Percentiles rank a stretch among this genome's conserved stretches.
These are phyloP conservation scores for Mythimna lalbum DNA, from an alignment of 2,888 invertebrate genomes.

Conservation along the genomic window DNA sequence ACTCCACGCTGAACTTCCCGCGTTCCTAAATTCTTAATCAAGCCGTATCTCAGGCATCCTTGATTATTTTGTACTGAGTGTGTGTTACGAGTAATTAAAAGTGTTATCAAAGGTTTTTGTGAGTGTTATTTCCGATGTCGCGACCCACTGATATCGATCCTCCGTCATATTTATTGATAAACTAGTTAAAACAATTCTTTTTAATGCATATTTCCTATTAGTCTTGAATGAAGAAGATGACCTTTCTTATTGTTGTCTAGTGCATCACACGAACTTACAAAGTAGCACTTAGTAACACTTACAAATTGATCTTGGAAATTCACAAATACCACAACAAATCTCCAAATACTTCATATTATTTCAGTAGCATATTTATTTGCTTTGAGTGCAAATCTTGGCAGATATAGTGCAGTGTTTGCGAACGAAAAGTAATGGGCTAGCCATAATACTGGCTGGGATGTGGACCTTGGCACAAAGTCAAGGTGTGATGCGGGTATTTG, in stretches of 20 bases:
- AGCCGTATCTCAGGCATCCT: too few species aligned
- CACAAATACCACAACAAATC: slow-evolving; percentile 19
- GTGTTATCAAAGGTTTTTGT: too few species aligned
- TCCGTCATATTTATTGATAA: too few species aligned
- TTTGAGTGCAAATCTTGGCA: slow-evolving; percentile 55
- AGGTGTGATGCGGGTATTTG: slow-evolving; percentile 38
- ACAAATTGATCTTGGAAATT: slow-evolving; percentile 4
- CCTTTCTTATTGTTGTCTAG: not conserved
- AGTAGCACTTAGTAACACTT: not conserved
- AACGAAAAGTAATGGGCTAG: slow-evolving; percentile 34
- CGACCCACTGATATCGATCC: too few species aligned
- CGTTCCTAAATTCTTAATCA: too few species aligned
- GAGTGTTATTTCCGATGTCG: too few species aligned
- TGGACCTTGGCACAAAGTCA: slow-evolving; percentile 58
- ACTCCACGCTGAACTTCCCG: too few species aligned
- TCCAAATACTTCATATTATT: slow-evolving; percentile 30
- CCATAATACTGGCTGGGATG: slow-evolving; percentile 26
- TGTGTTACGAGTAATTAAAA: too few species aligned
- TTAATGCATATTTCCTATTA: too few species aligned
- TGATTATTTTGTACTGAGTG: too few species aligned
- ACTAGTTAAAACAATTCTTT: too few species aligned
- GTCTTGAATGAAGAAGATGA: not conserved
- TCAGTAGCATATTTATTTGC: slow-evolving; percentile 39
- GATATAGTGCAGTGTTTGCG: slow-evolving; percentile 44
- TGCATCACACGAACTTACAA: not conserved